A percentile compares a stretch with the other conserved stretches of the same genome.
Evolutionary conservation across 2,113 vertebrate genomes (phyloP).

Genomic region (Chaetura pelagica): DNA sequence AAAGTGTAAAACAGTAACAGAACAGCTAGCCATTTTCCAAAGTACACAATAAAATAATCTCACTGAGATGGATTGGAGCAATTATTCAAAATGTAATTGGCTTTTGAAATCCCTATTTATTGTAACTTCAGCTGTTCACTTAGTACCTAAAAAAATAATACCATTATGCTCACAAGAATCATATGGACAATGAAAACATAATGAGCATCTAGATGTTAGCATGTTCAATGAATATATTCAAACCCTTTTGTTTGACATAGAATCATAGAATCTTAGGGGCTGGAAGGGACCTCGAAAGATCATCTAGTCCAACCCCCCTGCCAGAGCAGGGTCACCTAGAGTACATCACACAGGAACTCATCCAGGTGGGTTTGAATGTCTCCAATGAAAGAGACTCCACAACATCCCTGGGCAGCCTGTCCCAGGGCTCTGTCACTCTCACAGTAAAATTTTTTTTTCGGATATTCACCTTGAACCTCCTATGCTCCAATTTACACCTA

Average conservation of each 20-base stretch:
- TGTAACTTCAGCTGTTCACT: neutral
- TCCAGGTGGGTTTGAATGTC: too few species aligned
- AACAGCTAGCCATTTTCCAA: neutral
- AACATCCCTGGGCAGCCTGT: too few species aligned
- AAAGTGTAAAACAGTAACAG: neutral
- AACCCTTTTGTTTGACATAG: neutral
- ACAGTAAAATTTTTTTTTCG: too few species aligned
- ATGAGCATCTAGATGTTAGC: neutral
- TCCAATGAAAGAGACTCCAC: too few species aligned
- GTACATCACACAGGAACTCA: too few species aligned
- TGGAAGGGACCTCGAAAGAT: too few species aligned
- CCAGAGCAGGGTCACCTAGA: too few species aligned
- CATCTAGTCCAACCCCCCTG: too few species aligned
- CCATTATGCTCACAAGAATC: neutral
- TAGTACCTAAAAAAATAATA: neutral
- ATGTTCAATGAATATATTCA: neutral
- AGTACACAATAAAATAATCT: neutral
- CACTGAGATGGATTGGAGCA: neutral
- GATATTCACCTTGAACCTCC: too few species aligned
- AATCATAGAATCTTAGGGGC: too few species aligned
- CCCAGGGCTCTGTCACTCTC: too few species aligned
- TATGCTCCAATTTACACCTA: too few species aligned
- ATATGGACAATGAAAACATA: neutral
- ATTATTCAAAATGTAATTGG: slow-evolving; percentile 19
- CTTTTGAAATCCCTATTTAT: neutral